Evolutionary conservation across 2,113 vertebrate species (phyloP).

Genomic region (Pagrus major): DNA sequence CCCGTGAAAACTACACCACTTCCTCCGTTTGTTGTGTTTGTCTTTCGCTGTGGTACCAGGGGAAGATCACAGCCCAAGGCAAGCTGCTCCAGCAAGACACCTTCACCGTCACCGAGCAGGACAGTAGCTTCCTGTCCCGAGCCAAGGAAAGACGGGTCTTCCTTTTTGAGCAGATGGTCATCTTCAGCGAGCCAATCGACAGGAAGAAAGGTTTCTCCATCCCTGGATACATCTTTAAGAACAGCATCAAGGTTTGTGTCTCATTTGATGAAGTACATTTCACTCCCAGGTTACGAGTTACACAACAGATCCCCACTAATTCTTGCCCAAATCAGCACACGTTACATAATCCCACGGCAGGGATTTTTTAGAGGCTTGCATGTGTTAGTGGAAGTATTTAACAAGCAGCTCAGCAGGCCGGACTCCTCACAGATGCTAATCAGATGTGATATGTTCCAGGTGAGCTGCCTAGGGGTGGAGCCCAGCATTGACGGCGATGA

Average conservation of each 20-base stretch:
- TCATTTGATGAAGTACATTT: not conserved
- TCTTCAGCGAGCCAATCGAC: constrained; percentile 93
- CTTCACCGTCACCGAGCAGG: constrained; percentile 89
- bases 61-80: constrained; percentile 93
- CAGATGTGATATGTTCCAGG: constrained; percentile 81
- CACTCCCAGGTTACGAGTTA: constrained; percentile 22
- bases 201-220: constrained; percentile 89
- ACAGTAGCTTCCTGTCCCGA: constrained; percentile 88
- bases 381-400: constrained; percentile 55
- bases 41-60: constrained; percentile 75
- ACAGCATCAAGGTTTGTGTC: constrained; percentile 90
- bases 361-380: constrained; percentile 17
- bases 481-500: constrained; percentile 86
- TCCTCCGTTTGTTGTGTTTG: constrained; percentile 39
- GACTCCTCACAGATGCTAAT: constrained; percentile 50
- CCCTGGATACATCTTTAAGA: constrained; percentile 92
- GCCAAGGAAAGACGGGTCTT: constrained; percentile 91
- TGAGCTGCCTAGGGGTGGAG: constrained; percentile 93
- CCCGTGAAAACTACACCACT: constrained; percentile 11
- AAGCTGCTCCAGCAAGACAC: constrained; percentile 94
- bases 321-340: not conserved
- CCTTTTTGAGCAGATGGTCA: constrained; percentile 94
- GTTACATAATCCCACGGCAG: constrained; percentile 57
- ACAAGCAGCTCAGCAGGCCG: constrained; percentile 41
- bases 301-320: constrained; percentile 24